Evolutionary conservation across 2,888 invertebrate species (phyloP).

Genomic region (Eilema caniola): DNA sequence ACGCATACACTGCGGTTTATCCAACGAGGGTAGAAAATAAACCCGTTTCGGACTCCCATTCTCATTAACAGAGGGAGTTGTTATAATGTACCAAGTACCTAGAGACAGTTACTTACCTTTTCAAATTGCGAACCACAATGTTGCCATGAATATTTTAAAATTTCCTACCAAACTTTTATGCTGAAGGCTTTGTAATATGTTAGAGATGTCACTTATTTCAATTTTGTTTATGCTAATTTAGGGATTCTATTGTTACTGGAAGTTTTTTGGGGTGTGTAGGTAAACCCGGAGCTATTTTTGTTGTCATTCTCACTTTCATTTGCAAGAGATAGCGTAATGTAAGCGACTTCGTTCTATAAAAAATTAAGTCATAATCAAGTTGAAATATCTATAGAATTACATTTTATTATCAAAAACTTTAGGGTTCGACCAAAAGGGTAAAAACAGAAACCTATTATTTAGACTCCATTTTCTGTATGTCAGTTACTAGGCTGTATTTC

Average conservation of each 20-base stretch:
- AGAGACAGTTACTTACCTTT: conserved; percentile 47
- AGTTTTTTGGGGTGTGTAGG: not conserved
- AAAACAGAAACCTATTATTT: too few relatives aligned
- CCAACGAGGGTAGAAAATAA: conserved; percentile 33
- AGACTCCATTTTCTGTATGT: too few relatives aligned
- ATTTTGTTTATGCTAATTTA: conserved; percentile 26
- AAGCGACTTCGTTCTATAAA: not conserved
- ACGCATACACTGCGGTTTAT: conserved; percentile 27
- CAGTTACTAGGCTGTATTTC: too few relatives aligned
- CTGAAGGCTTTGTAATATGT: conserved; percentile 28
- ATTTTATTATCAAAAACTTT: not conserved
- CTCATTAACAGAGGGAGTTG: conserved; percentile 29
- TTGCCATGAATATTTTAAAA: conserved; percentile 39
- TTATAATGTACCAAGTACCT: conserved; percentile 30
- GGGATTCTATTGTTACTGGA: conserved; percentile 21
- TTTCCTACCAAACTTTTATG: conserved; percentile 27
- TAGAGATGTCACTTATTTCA: conserved; percentile 23
- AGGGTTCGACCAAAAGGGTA: too few relatives aligned
- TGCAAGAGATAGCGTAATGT: not conserved
- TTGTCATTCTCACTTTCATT: not conserved
- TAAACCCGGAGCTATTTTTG: not conserved
- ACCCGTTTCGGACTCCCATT: conserved; percentile 31
- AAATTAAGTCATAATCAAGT: not conserved
- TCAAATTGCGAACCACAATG: conserved; percentile 31
- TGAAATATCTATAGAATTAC: not conserved